Evolutionary conservation across 2,888 invertebrate species (phyloP).

Genomic region (Tanypteryx hageni): DNA sequence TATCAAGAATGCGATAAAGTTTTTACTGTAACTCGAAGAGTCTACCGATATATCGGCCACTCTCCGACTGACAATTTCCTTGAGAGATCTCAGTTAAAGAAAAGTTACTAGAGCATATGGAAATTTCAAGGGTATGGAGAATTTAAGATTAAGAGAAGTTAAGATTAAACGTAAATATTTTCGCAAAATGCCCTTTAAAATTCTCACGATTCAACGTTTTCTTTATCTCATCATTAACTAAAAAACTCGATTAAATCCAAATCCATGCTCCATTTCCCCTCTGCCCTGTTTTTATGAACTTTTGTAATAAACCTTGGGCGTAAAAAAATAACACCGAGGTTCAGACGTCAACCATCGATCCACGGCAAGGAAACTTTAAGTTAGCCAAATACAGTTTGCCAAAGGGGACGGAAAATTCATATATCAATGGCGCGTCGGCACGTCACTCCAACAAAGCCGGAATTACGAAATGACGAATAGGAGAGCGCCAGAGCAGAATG

Average conservation of each 20-base stretch:
- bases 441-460: slow-evolving; percentile 16
- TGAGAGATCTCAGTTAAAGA: neutral
- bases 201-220: too few species aligned
- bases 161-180: too few species aligned
- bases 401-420: neutral
- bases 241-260: too few species aligned
- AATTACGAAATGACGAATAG: slow-evolving; percentile 9
- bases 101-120: neutral
- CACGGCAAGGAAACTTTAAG: neutral
- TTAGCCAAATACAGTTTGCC: neutral
- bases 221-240: too few species aligned
- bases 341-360: neutral
- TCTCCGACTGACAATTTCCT: slow-evolving; percentile 1
- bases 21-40: neutral
- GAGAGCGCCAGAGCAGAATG: neutral
- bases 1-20: neutral
- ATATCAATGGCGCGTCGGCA: slow-evolving; percentile 9
- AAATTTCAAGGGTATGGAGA: neutral
- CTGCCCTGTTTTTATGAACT: too few species aligned
- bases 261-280: too few species aligned
- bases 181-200: too few species aligned
- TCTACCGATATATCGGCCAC: slow-evolving; percentile 20
- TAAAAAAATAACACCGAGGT: neutral
- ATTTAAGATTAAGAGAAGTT: too few species aligned
- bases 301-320: neutral